Percentiles rank a stretch among this genome's conserved stretches.
Evolutionary conservation across 2,888 invertebrate genomes (phyloP).

Genomic region (Euplagia quadripunctaria): DNA sequence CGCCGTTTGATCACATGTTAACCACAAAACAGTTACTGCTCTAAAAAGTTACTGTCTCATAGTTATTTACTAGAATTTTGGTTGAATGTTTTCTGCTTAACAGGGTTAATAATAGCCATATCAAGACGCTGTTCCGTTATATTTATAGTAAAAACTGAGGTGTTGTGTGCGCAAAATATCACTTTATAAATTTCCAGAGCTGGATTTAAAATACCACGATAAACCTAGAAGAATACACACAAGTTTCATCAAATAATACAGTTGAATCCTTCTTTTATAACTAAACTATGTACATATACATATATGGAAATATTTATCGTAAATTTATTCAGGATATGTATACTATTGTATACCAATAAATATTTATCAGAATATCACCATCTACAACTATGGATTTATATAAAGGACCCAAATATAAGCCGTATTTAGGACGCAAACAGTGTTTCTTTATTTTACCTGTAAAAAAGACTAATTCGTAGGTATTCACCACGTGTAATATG

Average conservation of each 20-base stretch:
- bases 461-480: not conserved
- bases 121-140: too few relatives aligned
- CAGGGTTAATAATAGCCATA: too few relatives aligned
- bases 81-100: too few relatives aligned
- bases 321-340: slow-evolving; percentile 29
- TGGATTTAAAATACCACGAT: not conserved
- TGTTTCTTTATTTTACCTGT: not conserved
- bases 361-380: slow-evolving; percentile 32
- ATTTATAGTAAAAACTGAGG: slow-evolving; percentile 15
- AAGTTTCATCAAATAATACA: slow-evolving; percentile 17
- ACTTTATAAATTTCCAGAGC: slow-evolving; percentile 6
- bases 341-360: slow-evolving; percentile 22
- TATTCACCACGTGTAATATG: not conserved
- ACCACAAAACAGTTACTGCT: too few relatives aligned
- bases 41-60: too few relatives aligned
- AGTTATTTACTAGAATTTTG: too few relatives aligned
- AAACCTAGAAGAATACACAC: not conserved
- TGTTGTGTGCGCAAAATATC: slow-evolving; percentile 20
- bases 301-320: slow-evolving; percentile 15
- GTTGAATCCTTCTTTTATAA: slow-evolving; percentile 20
- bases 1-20: too few relatives aligned
- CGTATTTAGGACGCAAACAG: slow-evolving; percentile 22
- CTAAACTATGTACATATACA: slow-evolving; percentile 18
- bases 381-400: slow-evolving; percentile 19
- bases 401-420: slow-evolving; percentile 2